Evolutionary conservation across 2,888 invertebrate genomes (phyloP).

Genomic region (Tetranychus truncatus): DNA sequence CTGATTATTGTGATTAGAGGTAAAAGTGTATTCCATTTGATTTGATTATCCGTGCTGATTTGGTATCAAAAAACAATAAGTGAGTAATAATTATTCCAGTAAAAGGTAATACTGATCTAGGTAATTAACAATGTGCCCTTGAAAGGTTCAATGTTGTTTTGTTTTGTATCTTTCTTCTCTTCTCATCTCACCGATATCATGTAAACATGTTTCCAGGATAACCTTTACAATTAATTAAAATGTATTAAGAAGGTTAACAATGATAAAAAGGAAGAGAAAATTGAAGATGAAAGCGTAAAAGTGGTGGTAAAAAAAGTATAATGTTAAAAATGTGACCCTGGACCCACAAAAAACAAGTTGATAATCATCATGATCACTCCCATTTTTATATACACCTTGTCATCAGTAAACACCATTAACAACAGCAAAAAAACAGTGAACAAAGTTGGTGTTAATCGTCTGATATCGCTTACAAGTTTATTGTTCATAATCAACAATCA

Average conservation of each 20-base stretch:
- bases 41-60: no score
- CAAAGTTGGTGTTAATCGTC: no score
- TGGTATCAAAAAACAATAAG: no score
- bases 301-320: background rate
- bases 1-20: background rate
- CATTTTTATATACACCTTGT: background rate
- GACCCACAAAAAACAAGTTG: background rate
- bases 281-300: background rate
- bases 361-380: background rate
- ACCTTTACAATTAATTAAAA: background rate
- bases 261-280: background rate
- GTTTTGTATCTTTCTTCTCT: background rate
- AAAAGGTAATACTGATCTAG: background rate
- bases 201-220: background rate
- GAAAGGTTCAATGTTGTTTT: background rate
- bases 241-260: background rate
- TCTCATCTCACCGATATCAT: background rate
- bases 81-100: background rate
- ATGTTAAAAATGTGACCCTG: background rate
- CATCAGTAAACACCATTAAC: no score
- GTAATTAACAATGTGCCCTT: no score
- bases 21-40: background rate
- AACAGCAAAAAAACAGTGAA: no score
- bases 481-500: no score
- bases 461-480: no score